phyloP scores from a whole-genome alignment of 1,140 invertebrate genomes.

The Ceratitis capitata region DNA sequence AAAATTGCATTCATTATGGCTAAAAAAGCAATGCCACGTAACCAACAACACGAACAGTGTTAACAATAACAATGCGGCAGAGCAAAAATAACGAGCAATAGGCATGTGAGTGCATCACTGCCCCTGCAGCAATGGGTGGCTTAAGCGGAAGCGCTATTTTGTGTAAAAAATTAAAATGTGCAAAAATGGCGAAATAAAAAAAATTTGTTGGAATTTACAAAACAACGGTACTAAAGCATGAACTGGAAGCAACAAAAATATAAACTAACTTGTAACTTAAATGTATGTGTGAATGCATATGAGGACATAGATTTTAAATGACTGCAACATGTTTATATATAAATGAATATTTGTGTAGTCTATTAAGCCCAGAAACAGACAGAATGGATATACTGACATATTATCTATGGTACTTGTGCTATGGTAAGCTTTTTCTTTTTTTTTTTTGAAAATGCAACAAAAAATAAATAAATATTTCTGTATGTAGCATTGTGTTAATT shows the following conservation, averaged over 20 bases:
- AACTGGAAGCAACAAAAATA: background rate
- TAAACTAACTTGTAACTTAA: background rate
- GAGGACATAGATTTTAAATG: background rate
- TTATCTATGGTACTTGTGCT: background rate
- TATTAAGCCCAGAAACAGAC: constrained; percentile 19
- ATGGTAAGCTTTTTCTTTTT: background rate
- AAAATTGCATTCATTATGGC: constrained; percentile 60
- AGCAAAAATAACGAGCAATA: background rate
- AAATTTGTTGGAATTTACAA: background rate
- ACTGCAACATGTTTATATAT: background rate
- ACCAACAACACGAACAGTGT: background rate
- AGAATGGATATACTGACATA: background rate
- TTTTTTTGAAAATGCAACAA: background rate
- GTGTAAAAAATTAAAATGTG: constrained; percentile 9
- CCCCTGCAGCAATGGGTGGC: background rate
- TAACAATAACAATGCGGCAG: background rate
- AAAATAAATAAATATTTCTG: background rate
- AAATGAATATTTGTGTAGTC: background rate
- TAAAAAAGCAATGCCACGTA: constrained; percentile 39
- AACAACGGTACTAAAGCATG: background rate
- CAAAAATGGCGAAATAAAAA: background rate
- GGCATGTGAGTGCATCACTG: background rate
- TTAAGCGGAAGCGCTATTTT: constrained; percentile 31
- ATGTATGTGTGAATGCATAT: background rate
- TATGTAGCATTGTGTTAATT: background rate